Conservation (phyloP, 2,888 invertebrate species). For the Diploptera punctata region DNA sequence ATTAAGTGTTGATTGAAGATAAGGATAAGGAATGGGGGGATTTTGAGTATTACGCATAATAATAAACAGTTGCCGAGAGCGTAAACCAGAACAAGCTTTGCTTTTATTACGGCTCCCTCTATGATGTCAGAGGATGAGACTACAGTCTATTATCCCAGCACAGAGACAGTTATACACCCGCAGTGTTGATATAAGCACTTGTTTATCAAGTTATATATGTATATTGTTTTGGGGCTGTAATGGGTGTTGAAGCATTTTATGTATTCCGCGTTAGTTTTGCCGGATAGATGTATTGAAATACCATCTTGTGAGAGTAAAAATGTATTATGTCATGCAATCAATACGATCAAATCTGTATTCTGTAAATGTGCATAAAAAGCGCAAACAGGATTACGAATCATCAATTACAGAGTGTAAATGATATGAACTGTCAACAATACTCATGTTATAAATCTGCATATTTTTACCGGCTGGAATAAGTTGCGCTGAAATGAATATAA, state of each 20-base stretch:
- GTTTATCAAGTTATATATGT: neutral
- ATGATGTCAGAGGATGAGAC: neutral
- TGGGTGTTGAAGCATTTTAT: slow-evolving; percentile 1
- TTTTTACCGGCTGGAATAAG: neutral
- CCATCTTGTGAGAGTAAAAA: neutral
- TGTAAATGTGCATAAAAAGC: neutral
- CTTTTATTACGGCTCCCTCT: too few species aligned
- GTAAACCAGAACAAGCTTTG: too few species aligned
- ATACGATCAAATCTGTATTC: neutral
- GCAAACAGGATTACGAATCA: neutral
- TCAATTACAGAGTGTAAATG: neutral
- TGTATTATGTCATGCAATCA: neutral
- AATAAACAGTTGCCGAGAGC: too few species aligned
- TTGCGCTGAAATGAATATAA: neutral
- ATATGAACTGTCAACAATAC: neutral
- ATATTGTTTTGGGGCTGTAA: neutral
- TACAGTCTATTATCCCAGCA: neutral
- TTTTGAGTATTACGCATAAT: too few species aligned
- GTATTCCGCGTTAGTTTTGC: neutral
- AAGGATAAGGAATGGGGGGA: too few species aligned
- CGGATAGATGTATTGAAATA: neutral
- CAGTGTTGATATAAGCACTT: neutral
- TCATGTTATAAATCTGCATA: neutral
- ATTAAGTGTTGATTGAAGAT: too few species aligned
- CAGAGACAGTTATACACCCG: neutral